Conservation (phyloP, 1,140 invertebrate species). For the Rhagoletis pomonella region DNA sequence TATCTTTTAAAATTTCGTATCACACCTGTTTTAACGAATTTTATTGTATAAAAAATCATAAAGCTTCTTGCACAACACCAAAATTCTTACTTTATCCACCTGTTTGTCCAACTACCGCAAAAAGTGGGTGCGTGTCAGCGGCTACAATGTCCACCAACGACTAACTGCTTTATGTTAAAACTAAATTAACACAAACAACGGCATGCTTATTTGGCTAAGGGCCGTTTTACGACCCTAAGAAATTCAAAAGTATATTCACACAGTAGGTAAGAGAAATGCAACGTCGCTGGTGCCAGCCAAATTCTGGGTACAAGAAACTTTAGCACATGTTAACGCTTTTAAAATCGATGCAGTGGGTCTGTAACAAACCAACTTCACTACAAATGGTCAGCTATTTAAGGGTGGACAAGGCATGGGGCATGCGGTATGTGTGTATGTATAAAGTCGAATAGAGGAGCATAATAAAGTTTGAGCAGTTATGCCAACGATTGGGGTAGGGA, state of each 20-base stretch:
- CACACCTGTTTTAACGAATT: background rate
- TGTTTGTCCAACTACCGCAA: background rate
- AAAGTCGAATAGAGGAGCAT: background rate
- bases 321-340: background rate
- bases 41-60: too few relatives aligned
- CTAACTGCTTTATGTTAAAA: background rate
- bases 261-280: too few relatives aligned
- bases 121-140: background rate
- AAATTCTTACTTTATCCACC: background rate
- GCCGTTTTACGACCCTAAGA: background rate
- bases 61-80: background rate
- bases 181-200: background rate
- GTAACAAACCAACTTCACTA: background rate
- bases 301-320: conserved; percentile 7
- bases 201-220: background rate
- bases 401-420: background rate
- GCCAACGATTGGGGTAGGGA: background rate
- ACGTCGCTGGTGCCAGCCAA: background rate
- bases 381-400: conserved; percentile 32
- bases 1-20: background rate
- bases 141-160: background rate
- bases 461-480: background rate
- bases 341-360: background rate
- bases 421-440: background rate
- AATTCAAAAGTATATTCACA: background rate